A percentile compares a stretch with the other conserved stretches of the same genome.
These are phyloP conservation scores for Netelia melanura DNA, from an alignment of 2,888 invertebrate species.

Conservation along the genomic window DNA sequence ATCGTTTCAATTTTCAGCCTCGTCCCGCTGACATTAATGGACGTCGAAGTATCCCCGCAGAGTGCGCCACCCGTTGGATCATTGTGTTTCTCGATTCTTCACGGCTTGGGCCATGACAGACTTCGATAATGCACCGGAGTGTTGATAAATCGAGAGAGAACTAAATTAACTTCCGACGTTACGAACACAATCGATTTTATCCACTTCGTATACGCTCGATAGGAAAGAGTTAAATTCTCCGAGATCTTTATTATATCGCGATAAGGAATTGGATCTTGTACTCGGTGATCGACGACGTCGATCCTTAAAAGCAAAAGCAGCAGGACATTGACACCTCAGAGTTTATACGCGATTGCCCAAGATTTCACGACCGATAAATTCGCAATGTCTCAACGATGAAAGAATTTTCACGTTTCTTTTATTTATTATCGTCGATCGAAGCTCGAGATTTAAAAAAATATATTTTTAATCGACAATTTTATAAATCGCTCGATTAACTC, in stretches of 20 bases:
- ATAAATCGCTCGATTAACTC: too few relatives aligned
- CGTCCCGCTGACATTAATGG: constrained; percentile 68
- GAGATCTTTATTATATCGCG: background rate
- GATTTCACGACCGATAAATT: constrained; percentile 38
- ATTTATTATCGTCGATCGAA: too few relatives aligned
- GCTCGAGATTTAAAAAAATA: too few relatives aligned
- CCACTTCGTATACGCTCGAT: background rate
- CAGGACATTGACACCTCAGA: constrained; percentile 34
- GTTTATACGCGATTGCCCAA: constrained; percentile 23
- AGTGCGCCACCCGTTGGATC: constrained; percentile 78
- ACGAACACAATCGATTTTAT: constrained; percentile 49
- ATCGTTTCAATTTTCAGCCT: constrained; percentile 79
- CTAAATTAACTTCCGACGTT: constrained; percentile 35
- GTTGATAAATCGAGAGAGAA: constrained; percentile 11
- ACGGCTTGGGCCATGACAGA: constrained; percentile 12
- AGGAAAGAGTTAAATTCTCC: constrained; percentile 23
- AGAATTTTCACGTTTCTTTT: background rate
- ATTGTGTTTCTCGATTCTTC: constrained; percentile 74
- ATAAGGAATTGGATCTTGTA: constrained; percentile 30
- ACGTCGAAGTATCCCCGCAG: constrained; percentile 58
- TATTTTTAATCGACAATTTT: too few relatives aligned
- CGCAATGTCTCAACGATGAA: background rate
- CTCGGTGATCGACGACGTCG: background rate
- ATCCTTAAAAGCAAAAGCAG: background rate
- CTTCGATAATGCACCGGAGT: constrained; percentile 2